Base-by-base conservation (phyloP, 2,797 vertebrate genomes). In the Ctenosaura bakeri region DNA sequence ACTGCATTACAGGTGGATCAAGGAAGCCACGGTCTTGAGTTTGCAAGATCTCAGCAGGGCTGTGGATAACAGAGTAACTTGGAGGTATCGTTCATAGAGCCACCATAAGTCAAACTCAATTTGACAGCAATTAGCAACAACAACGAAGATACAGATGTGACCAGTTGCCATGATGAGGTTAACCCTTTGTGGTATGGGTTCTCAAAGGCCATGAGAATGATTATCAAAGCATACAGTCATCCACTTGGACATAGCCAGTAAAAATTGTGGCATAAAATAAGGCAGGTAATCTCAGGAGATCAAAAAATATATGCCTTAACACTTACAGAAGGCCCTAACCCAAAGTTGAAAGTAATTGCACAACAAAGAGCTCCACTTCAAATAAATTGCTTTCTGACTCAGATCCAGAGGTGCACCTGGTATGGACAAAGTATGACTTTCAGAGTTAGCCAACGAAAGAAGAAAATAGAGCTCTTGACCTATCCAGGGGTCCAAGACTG, bases 141-240 rank as follows among this genome's bases (percentile, higher is more conserved):
- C 42, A 46, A 4, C 42, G 73, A 50, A 73, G 90, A 80, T 77
- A 10, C 84, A 32, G 7, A 62, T 32, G 5, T 71, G 24, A 54
- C n/a, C 18, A 78, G n/a, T 77, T 90, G 90, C 83, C 71, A 29
- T 89, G 13, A 83, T 56, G 86, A 90, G 89, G 59, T 69, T 88
- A 78, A 74, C 89, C 6, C 18, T 74, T 83, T 93, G 38, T 87
- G 20, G 20, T 4, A 38, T 20, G 18, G 24, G 42, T 64, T 50
- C 8, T 6, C 8, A 59, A 32, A 59, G n/a, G 29, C 13, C 10
- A 1, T 18, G 29, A 50, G 4, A 71, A 42, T 64, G n/a, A 83
- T 24, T 32, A 50, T 32, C 32, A 73, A 59, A 42, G 24, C 52
- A 2, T 24, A 56, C 8, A 32, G 82, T 74, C n/a, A 74, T 50